phyloP scores from a whole-genome alignment of 2,797 vertebrate species.

The Siniperca undulata region DNA sequence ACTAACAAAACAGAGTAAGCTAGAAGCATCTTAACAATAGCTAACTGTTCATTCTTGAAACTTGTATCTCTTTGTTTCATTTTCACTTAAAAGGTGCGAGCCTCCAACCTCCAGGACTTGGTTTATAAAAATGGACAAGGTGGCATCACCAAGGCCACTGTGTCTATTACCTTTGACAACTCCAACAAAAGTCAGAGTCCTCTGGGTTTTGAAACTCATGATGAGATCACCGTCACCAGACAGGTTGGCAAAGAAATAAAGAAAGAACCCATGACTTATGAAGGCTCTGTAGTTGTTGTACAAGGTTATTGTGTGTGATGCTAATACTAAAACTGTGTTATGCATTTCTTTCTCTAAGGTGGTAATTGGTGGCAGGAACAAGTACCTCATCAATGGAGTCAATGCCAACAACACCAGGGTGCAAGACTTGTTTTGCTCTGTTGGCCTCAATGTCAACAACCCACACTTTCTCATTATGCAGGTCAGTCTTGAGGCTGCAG shows the following conservation, averaged over 20 bases:
- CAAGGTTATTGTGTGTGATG: background rate
- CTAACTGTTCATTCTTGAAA: background rate
- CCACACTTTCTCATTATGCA: slow-evolving; percentile 99
- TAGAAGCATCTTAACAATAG: background rate
- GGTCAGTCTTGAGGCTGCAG: slow-evolving; percentile 81
- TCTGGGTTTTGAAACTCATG: slow-evolving; percentile 92
- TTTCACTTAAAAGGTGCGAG: slow-evolving; percentile 89
- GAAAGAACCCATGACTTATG: background rate
- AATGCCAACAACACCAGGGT: slow-evolving; percentile 92
- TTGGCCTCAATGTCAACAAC: slow-evolving; percentile 98
- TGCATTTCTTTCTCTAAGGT: slow-evolving; percentile 80
- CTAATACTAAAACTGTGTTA: background rate
- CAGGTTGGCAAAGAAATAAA: slow-evolving; percentile 85
- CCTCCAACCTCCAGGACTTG: slow-evolving; percentile 93
- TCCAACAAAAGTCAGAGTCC: slow-evolving; percentile 94
- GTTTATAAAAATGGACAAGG: slow-evolving; percentile 97
- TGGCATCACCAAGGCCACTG: slow-evolving; percentile 93
- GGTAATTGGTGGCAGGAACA: slow-evolving; percentile 93
- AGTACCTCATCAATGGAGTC: slow-evolving; percentile 95
- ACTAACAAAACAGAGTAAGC: background rate
- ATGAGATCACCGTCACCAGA: slow-evolving; percentile 94
- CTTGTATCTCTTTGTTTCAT: background rate
- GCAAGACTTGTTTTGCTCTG: slow-evolving; percentile 95
- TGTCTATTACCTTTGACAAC: slow-evolving; percentile 97
- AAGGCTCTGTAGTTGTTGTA: background rate